Conservation (phyloP, 2,888 invertebrate species). For the Luffia ferchaultella region DNA sequence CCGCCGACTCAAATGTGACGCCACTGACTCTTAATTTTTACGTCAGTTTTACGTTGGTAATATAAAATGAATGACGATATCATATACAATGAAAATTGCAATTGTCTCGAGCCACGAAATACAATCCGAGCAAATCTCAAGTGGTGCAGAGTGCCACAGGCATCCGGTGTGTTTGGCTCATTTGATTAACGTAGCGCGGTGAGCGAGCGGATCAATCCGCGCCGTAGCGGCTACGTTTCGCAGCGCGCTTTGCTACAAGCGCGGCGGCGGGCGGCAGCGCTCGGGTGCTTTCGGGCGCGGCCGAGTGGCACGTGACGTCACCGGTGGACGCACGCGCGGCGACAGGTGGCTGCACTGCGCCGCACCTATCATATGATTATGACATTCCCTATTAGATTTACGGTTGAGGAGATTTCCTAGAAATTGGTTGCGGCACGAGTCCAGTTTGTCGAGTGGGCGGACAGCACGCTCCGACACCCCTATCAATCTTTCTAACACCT, state of each 20-base stretch:
- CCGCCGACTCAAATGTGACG: too few relatives aligned
- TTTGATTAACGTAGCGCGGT: constrained; percentile 34
- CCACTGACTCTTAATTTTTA: too few relatives aligned
- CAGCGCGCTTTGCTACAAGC: constrained; percentile 26
- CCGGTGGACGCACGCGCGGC: constrained; percentile 57
- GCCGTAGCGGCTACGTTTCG: constrained; percentile 27
- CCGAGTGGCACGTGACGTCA: constrained; percentile 42
- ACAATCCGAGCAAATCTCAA: too few relatives aligned
- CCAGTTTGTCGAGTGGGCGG: constrained; percentile 24
- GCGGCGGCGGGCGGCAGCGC: constrained; percentile 21
- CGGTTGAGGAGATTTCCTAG: constrained; percentile 23
- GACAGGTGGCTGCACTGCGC: constrained; percentile 65
- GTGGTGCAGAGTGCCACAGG: too few relatives aligned
- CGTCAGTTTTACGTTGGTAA: too few relatives aligned
- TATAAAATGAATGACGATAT: too few relatives aligned
- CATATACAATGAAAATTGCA: too few relatives aligned
- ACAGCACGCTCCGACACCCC: neutral
- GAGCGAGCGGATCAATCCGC: constrained; percentile 45
- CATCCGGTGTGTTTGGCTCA: constrained; percentile 21
- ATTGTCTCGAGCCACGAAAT: too few relatives aligned
- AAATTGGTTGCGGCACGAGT: constrained; percentile 32
- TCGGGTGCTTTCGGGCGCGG: constrained; percentile 31
- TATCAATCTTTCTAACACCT: too few relatives aligned
- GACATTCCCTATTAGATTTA: constrained; percentile 52
- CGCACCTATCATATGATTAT: constrained; percentile 60